Evolutionary conservation across 2,797 vertebrate genomes (phyloP).

Genomic region (Pristis pectinata): DNA sequence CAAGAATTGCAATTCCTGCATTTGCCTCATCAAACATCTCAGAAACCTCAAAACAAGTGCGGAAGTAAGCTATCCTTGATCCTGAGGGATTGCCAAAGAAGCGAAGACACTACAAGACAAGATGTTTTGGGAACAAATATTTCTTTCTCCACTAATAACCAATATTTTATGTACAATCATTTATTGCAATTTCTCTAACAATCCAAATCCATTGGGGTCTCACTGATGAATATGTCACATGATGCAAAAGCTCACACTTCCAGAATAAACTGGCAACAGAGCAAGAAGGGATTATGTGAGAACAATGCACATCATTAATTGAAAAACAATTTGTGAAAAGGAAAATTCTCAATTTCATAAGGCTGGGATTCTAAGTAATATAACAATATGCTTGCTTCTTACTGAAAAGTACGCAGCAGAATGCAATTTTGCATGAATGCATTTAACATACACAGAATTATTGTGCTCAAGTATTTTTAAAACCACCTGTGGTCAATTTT

Average conservation of each 20-base stretch:
- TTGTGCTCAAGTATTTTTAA: background rate
- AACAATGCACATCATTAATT: background rate
- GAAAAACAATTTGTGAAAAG: conserved; percentile 4
- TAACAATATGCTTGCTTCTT: background rate
- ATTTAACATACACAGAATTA: background rate
- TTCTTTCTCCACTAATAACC: background rate
- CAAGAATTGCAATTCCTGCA: no score
- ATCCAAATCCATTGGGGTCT: background rate
- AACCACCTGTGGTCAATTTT: background rate
- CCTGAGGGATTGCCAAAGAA: no score
- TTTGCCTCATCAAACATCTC: no score
- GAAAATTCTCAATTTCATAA: conserved; percentile 28
- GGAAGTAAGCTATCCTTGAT: no score
- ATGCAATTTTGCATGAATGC: background rate
- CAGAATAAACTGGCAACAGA: background rate
- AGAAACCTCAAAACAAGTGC: no score
- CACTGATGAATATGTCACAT: background rate
- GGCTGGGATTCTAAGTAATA: background rate
- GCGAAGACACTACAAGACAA: no score
- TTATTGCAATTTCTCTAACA: background rate
- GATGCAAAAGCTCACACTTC: background rate
- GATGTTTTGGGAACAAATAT: background rate
- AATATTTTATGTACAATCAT: conserved; percentile 1
- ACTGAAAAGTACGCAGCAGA: background rate
- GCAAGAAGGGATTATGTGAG: background rate